Evolutionary conservation across 2,888 invertebrate genomes (phyloP).

Genomic region (Augiades crinisus): DNA sequence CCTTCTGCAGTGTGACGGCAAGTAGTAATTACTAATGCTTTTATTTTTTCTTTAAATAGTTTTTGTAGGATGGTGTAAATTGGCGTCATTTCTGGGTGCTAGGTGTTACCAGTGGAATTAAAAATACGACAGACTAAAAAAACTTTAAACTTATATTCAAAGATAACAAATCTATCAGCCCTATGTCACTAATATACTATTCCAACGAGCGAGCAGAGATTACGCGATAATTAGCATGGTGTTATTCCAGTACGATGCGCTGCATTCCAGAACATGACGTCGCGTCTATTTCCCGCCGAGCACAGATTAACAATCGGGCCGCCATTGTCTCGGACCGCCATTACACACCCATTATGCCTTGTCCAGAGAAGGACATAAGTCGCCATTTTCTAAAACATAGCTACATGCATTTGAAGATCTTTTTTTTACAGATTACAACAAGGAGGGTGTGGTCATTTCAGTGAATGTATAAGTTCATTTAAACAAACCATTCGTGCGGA

Average conservation of each 20-base stretch:
- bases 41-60: constrained; percentile 4
- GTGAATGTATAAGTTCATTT: too few relatives aligned
- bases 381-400: too few relatives aligned
- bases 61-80: too few relatives aligned
- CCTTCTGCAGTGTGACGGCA: constrained; percentile 20
- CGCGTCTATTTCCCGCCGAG: constrained; percentile 21
- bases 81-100: too few relatives aligned
- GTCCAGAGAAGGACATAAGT: too few relatives aligned
- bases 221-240: constrained; percentile 22
- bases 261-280: constrained; percentile 25
- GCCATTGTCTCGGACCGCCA: constrained; percentile 19
- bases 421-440: too few relatives aligned
- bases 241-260: constrained; percentile 22
- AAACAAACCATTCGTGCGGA: too few relatives aligned
- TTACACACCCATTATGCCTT: constrained; percentile 14
- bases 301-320: constrained; percentile 22
- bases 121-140: too few relatives aligned
- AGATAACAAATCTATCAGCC: background rate
- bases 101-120: too few relatives aligned
- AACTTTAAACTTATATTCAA: background rate
- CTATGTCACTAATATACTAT: constrained; percentile 3
- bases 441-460: too few relatives aligned
- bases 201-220: constrained; percentile 4
- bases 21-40: constrained; percentile 12
- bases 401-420: too few relatives aligned